These are phyloP conservation scores for Porites lutea DNA, from an alignment of 64 coral and sea anemone genomes.

Conservation along the genomic window DNA sequence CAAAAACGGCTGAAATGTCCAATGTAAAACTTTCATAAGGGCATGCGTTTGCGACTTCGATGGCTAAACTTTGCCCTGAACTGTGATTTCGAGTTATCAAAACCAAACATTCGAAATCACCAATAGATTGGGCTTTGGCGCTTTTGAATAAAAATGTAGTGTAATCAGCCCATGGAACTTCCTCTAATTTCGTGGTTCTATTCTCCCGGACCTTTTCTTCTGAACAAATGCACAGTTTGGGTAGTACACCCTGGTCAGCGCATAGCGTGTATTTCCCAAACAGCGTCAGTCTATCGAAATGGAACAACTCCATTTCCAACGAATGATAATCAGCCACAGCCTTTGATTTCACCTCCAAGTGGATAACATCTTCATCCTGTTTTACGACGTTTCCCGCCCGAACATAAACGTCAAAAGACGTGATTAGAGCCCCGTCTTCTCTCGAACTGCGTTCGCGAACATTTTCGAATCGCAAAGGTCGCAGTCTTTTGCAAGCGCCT, in stretches of 20 bases:
- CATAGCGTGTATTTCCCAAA: constrained; percentile 76
- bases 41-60: constrained; percentile 30
- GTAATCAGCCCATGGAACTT: constrained; percentile 8
- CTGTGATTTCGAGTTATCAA: constrained; percentile 23
- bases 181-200: background rate
- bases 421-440: constrained; percentile 59
- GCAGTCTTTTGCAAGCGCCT: constrained; percentile 54
- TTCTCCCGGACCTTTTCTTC: background rate
- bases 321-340: constrained; percentile 37
- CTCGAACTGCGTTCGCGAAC: constrained; percentile 66
- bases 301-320: constrained; percentile 63
- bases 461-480: constrained; percentile 66
- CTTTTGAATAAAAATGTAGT: constrained; percentile 1
- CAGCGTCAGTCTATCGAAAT: constrained; percentile 76
- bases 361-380: constrained; percentile 77
- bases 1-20: constrained; percentile 7
- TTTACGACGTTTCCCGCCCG: constrained; percentile 52
- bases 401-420: constrained; percentile 63
- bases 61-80: constrained; percentile 6
- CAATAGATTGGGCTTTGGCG: constrained; percentile 4
- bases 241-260: constrained; percentile 57
- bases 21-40: background rate
- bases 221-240: constrained; percentile 83
- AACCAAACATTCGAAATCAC: constrained; percentile 27
- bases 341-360: constrained; percentile 60